Conservation (phyloP, 2,113 vertebrate genomes). For the Crypturellus undulatus region DNA sequence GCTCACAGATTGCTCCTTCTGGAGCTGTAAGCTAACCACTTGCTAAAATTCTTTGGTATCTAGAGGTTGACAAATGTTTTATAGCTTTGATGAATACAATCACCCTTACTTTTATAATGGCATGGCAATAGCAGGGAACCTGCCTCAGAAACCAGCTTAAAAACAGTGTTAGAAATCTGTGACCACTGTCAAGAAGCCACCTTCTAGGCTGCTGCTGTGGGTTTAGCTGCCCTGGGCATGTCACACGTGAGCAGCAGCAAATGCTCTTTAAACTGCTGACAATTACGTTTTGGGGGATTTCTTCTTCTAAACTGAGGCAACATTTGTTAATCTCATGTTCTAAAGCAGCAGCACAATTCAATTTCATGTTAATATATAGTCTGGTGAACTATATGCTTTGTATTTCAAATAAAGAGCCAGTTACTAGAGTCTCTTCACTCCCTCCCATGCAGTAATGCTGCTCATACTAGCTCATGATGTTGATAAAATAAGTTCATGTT, state of each 20-base stretch:
- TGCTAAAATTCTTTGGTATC: background rate
- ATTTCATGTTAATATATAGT: background rate
- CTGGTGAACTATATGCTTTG: constrained; percentile 67
- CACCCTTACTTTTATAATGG: background rate
- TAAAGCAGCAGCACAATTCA: too few relatives aligned
- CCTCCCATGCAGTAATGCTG: constrained; percentile 47
- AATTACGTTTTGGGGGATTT: background rate
- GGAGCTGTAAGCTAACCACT: background rate
- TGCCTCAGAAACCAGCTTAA: background rate
- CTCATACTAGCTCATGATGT: constrained; percentile 21
- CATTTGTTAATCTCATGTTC: background rate
- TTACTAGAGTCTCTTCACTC: constrained; percentile 66
- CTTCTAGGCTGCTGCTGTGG: background rate
- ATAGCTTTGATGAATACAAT: background rate
- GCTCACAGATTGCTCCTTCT: background rate
- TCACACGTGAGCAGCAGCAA: background rate
- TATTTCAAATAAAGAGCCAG: constrained; percentile 52
- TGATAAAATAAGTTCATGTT: constrained; percentile 26
- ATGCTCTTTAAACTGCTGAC: constrained; percentile 1
- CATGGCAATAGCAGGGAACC: background rate
- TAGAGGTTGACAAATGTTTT: background rate
- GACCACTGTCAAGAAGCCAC: background rate
- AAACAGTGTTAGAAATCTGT: background rate
- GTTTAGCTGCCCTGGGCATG: background rate
- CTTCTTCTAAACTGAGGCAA: background rate